Evolutionary conservation across 2,113 vertebrate species (phyloP), one percentile per base, ranked within the genome.

Genomic region (Corvus cornix): DNA sequence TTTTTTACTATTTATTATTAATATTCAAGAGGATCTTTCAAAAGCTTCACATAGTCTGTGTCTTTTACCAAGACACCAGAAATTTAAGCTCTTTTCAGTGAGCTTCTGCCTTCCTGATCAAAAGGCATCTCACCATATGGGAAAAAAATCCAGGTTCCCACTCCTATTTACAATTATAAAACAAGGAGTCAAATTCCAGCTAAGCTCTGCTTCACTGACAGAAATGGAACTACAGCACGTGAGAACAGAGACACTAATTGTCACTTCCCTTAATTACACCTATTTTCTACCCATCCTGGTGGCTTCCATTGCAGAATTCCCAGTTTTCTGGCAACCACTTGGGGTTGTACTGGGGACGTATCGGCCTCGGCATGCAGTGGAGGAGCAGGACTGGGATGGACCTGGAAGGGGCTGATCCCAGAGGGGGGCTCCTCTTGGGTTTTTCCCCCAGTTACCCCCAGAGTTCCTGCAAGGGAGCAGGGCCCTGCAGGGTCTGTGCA

Each of bases 1-100:
- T 94, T 62, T 89, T 96, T 96, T 56, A 55, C 21, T 31, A 56
- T 56, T 58, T 62, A 8, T 56, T 56, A 24, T 18, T 41, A 26
- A 49, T 82, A 46, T 91, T 92, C 80, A 94, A 95, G 91, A 16
- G 31, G 13, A 41, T 64, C 28, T 87, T 92, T 85, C 58, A 66
- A 76, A 73, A 94, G 73, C 60, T 75, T 83, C 70, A 73, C 31
- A 18, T 3, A 10, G 44, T 5, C 3, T 49, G 16, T 13, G 77
- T 58, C 56, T 63, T 88, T 77, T 72, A 86, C 30, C 43, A 63
- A n/a, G 33, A 59, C 62, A 53, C 26, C 53, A 73, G 77, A 82
- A 78, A 46, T 75, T 4, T 21, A 16, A 66, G 37, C 7, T 8
- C 30, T 81, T 51, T 84, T 73, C 31, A 35, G 18, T 35, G 52